These are phyloP conservation scores for Chaetops frenatus DNA, from an alignment of 2,113 vertebrate species.

Conservation along the genomic window DNA sequence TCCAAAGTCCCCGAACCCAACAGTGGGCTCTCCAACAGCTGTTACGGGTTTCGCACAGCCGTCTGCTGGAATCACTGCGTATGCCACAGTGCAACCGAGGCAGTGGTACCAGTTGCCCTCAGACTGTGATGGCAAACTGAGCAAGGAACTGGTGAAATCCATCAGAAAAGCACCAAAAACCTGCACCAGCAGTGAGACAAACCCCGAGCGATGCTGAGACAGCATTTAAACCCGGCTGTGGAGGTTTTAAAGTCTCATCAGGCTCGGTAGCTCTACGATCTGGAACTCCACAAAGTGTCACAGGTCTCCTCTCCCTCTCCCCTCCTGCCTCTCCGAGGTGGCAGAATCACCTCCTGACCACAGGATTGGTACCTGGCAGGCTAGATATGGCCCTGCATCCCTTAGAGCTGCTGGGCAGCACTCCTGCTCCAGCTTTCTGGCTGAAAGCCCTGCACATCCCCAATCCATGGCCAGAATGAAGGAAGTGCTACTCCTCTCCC, in stretches of 20 bases:
- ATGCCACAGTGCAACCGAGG: not conserved
- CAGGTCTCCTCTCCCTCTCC: not conserved
- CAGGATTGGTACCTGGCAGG: not conserved
- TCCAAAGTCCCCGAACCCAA: not conserved
- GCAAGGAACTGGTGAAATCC: not conserved
- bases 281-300: not conserved
- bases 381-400: not conserved
- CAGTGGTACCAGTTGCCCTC: not conserved
- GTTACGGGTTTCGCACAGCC: not conserved
- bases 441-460: accelerated
- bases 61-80: not conserved
- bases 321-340: not conserved
- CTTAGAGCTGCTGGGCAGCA: not conserved
- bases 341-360: accelerated
- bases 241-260: not conserved
- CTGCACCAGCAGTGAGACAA: not conserved
- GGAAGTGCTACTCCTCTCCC: not conserved
- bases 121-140: not conserved
- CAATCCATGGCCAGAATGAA: not conserved
- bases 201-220: accelerated
- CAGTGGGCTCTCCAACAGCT: accelerated
- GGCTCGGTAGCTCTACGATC: accelerated
- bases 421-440: not conserved
- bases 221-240: not conserved
- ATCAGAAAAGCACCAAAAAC: not conserved